Conservation (phyloP, 2,113 vertebrate genomes). For the Heteronetta atricapilla region DNA sequence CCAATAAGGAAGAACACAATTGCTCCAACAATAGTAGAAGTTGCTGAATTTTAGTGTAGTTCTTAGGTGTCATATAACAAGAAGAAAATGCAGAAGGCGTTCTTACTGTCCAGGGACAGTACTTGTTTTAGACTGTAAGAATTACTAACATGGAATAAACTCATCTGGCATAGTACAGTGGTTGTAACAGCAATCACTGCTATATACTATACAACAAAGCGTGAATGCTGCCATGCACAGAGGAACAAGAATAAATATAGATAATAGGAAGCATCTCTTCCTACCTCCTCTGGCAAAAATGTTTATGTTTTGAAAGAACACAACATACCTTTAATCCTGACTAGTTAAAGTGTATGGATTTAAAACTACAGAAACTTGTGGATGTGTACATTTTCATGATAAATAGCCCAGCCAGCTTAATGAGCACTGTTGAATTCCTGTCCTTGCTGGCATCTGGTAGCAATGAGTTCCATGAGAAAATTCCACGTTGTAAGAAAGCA, state of each 20-base stretch:
- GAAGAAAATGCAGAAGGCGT: slow-evolving; percentile 26
- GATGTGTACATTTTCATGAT: neutral
- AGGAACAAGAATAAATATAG: neutral
- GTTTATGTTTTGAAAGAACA: neutral
- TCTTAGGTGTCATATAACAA: slow-evolving; percentile 15
- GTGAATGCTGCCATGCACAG: neutral
- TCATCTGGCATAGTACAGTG: neutral
- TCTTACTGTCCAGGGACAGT: slow-evolving; percentile 7
- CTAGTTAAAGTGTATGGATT: neutral
- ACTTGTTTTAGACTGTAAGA: neutral
- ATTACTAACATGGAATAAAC: slow-evolving; percentile 42
- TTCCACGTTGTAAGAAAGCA: neutral
- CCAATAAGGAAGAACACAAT: slow-evolving; percentile 38
- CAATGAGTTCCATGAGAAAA: neutral
- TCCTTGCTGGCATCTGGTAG: neutral
- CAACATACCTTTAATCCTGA: neutral
- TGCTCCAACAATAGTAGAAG: slow-evolving; percentile 58
- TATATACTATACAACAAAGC: neutral
- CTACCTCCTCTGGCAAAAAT: neutral
- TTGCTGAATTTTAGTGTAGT: slow-evolving; percentile 51
- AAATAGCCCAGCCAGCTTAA: neutral
- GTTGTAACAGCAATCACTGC: slow-evolving; percentile 5
- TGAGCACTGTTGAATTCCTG: neutral
- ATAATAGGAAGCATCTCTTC: neutral
- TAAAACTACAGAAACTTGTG: neutral